Evolutionary conservation across 2,113 vertebrate species (phyloP).

Genomic region (Gymnarchus niloticus): DNA sequence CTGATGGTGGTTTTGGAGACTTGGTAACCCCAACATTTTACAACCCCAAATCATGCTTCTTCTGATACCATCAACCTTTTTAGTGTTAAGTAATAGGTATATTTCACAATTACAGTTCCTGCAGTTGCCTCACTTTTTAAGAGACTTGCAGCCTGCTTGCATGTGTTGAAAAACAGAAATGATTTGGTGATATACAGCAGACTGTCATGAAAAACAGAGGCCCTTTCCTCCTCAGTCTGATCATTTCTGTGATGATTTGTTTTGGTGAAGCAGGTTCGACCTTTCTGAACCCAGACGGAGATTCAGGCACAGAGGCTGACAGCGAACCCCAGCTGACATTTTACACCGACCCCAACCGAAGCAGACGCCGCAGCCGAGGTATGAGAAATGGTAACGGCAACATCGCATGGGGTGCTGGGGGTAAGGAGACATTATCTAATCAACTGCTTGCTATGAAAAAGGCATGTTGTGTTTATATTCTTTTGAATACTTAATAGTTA

Average conservation of each 20-base stretch:
- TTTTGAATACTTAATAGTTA: too few species aligned
- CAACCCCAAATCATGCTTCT: too few species aligned
- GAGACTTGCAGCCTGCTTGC: not conserved
- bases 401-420: conserved; percentile 71
- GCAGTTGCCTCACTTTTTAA: not conserved
- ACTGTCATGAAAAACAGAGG: not conserved
- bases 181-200: too few species aligned
- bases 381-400: conserved; percentile 68
- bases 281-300: conserved; percentile 94
- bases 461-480: not conserved
- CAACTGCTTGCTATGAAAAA: not conserved
- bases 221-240: not conserved
- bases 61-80: too few species aligned
- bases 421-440: conserved; percentile 56
- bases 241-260: conserved; percentile 27
- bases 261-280: conserved; percentile 80
- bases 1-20: too few species aligned
- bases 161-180: not conserved
- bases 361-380: conserved; percentile 90
- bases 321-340: conserved; percentile 96
- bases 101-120: not conserved
- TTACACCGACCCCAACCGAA: conserved; percentile 94
- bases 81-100: not conserved
- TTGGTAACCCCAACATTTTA: too few species aligned
- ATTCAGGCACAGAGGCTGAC: conserved; percentile 91